These are phyloP conservation scores for Amphiduros pacificus DNA, from an alignment of 2,888 invertebrate genomes.

Conservation along the genomic window DNA sequence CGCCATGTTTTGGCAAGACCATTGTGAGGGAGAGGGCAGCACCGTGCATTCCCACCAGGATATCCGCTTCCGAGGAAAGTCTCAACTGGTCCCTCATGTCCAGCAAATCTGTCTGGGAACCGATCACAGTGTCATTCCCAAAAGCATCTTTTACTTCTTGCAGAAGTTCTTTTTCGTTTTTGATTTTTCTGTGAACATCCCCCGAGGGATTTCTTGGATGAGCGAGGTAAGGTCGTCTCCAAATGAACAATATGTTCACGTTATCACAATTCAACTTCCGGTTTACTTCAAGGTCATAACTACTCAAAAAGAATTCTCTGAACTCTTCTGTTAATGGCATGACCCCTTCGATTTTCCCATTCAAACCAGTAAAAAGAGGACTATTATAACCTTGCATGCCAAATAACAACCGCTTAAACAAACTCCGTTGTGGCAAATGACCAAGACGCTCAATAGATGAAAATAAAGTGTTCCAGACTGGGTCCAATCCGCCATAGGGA, in stretches of 20 bases:
- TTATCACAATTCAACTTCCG: slow-evolving; percentile 37
- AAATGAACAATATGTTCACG: slow-evolving; percentile 48
- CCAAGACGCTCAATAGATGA: slow-evolving; percentile 40
- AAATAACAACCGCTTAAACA: slow-evolving; percentile 43
- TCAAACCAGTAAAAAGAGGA: slow-evolving; percentile 17
- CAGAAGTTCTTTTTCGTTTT: slow-evolving; percentile 52
- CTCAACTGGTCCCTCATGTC: slow-evolving; percentile 46
- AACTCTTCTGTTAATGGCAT: slow-evolving; percentile 52
- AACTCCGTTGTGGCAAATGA: slow-evolving; percentile 30
- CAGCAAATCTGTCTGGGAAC: slow-evolving; percentile 46
- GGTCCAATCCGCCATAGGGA: slow-evolving; percentile 48
- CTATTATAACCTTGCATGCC: slow-evolving; percentile 49
- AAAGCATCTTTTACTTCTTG: slow-evolving; percentile 29
- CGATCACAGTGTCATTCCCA: slow-evolving; percentile 35
- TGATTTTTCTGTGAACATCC: slow-evolving; percentile 47
- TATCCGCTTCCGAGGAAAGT: slow-evolving; percentile 43
- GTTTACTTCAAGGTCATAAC: slow-evolving; percentile 28
- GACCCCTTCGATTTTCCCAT: slow-evolving; percentile 32
- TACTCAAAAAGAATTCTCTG: slow-evolving; percentile 45
- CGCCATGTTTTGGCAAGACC: slow-evolving; percentile 47
- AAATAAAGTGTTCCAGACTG: slow-evolving; percentile 48
- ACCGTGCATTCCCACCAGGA: slow-evolving; percentile 58
- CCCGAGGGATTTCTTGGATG: slow-evolving; percentile 56
- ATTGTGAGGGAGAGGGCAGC: slow-evolving; percentile 53
- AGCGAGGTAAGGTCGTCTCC: slow-evolving; percentile 54